Evolutionary conservation across 2,888 invertebrate genomes (phyloP), one percentile per base, ranked within the genome.

Genomic region (Leptura quadrifasciata): DNA sequence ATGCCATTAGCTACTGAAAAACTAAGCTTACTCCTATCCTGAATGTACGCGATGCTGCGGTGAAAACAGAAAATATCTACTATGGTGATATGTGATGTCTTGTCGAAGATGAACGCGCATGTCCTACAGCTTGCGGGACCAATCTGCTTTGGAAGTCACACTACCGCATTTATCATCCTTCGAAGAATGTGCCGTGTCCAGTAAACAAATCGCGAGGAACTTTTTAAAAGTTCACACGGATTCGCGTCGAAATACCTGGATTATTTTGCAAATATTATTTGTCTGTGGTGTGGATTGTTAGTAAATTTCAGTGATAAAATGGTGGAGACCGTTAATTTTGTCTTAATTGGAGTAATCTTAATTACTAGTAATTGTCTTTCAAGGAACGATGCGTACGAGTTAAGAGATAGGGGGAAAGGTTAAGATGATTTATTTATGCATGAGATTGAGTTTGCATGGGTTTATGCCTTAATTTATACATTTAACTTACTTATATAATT

Each of bases 351-450:
- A 75, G 55, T 76, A 74, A 21, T 79, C 27, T 70, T 80, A 31
- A 69, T 68, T 55, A 68, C 75, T 9, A n/a, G 39, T 21, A 69
- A 63, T 58, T 79, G 76, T 74, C 73, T 74, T 57, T 75, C 74
- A 39, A 58, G 69, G 63, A 75, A 76, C 64, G 79, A 80, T 31
- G 79, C 80, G 52, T 81, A 78, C 69, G 80, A 81, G 31, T 58
- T 78, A 35, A 77, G 82, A 35, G 83, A 83, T 31, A 74, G 80
- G 18, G 79, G 76, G 27, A 83, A 83, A 82, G 83, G 83, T 83
- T 67, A 67, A 64, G 12, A 65, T 35, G 35, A 17, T 31, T 15
- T 39, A 55, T 15, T 64, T 35, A n/a, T 65, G 77, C 79, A 79
- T 79, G 77, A 39, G 17, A 39, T 65, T 18, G 64, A 55, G 57